Evolutionary conservation across 2,113 vertebrate species (phyloP).

Genomic region (Tetrax tetrax): DNA sequence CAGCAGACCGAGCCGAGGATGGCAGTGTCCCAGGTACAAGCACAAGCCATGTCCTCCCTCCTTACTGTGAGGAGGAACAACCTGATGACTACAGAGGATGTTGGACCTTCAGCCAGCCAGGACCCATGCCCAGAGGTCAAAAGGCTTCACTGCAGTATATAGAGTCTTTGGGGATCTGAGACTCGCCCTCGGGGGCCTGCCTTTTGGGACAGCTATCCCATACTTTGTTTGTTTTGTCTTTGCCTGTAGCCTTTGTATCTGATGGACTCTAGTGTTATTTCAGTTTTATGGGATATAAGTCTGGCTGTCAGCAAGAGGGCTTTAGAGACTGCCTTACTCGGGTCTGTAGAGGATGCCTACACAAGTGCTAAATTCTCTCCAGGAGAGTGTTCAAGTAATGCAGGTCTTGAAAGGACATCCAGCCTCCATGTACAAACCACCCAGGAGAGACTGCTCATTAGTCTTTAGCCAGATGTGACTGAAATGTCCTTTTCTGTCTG

Average conservation of each 20-base stretch:
- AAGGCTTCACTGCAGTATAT: neutral
- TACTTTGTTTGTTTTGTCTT: neutral
- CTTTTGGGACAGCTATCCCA: neutral
- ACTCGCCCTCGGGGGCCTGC: fast-evolving
- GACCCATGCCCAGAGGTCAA: neutral
- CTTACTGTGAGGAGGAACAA: neutral
- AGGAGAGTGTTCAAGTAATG: neutral
- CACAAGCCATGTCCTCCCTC: neutral
- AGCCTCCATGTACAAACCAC: neutral
- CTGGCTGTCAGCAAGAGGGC: neutral
- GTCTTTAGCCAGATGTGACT: neutral
- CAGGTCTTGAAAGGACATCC: neutral
- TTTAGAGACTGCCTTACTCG: neutral
- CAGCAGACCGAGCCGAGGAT: fast-evolving
- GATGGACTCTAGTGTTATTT: neutral
- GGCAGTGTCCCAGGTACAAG: neutral
- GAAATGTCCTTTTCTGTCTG: neutral
- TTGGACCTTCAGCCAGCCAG: fast-evolving
- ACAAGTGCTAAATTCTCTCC: neutral
- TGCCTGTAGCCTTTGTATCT: neutral
- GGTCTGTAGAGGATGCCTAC: neutral
- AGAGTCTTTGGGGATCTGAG: neutral
- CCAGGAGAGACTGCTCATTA: neutral
- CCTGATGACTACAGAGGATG: fast-evolving
- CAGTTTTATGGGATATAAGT: neutral